phyloP scores from a whole-genome alignment of 64 coral and sea anemone genomes.

The Hydrozoanthus tunicans region DNA sequence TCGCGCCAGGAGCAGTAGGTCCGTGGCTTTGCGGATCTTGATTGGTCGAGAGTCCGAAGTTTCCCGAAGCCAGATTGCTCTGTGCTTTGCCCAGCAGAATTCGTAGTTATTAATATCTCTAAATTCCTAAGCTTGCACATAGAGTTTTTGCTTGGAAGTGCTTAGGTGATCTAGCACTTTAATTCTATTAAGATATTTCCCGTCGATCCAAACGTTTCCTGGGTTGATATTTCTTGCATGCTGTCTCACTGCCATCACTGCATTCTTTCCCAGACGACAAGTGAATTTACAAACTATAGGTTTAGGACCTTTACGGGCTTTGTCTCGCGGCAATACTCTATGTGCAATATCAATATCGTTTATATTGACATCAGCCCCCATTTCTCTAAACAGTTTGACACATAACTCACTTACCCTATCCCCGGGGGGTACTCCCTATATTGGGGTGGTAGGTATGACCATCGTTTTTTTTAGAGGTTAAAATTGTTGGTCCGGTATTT shows the following conservation, averaged over 20 bases:
- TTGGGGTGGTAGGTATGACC: too few species aligned
- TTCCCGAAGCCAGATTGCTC: conserved; percentile 1
- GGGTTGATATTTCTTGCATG: background rate
- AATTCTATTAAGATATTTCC: conserved; percentile 1
- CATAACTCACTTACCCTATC: too few species aligned
- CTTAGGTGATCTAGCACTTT: conserved; percentile 7
- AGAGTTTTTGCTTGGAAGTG: background rate
- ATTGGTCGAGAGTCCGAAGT: background rate
- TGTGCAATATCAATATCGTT: background rate
- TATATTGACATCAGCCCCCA: too few species aligned
- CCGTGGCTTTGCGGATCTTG: background rate
- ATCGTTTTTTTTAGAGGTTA: too few species aligned
- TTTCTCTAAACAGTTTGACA: too few species aligned
- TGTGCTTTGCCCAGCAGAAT: conserved; percentile 8
- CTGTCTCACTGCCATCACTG: background rate
- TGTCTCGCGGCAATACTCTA: background rate
- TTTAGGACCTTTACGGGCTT: background rate
- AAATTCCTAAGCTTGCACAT: background rate
- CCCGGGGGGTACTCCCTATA: too few species aligned
- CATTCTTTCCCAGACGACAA: background rate
- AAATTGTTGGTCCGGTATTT: too few species aligned
- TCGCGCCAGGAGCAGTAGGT: background rate
- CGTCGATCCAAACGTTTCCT: conserved; percentile 5
- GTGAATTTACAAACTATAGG: background rate
- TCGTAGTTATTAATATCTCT: conserved; percentile 10